phyloP scores from a whole-genome alignment of 1,140 invertebrate genomes.

The Linepithema humile region DNA sequence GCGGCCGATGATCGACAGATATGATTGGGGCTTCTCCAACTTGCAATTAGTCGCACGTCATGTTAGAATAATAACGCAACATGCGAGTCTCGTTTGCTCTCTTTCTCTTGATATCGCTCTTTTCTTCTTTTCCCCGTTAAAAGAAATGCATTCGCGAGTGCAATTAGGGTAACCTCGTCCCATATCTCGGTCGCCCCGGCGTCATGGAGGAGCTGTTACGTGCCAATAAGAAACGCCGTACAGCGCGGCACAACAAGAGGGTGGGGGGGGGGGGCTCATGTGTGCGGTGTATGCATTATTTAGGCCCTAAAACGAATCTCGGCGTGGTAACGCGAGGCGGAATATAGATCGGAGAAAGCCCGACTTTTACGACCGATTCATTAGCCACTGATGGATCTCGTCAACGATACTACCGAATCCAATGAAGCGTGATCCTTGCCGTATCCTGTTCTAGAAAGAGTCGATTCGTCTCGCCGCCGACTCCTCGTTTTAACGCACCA shows the following conservation, averaged over 20 bases:
- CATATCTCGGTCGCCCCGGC: constrained; percentile 20
- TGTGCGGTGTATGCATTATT: constrained; percentile 41
- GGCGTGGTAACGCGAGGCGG: constrained; percentile 37
- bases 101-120: neutral
- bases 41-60: constrained; percentile 53
- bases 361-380: constrained; percentile 60
- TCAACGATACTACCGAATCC: constrained; percentile 54
- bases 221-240: constrained; percentile 20
- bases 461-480: constrained; percentile 40
- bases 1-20: constrained; percentile 49
- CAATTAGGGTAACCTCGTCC: neutral
- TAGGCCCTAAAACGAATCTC: constrained; percentile 29
- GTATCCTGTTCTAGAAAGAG: constrained; percentile 47
- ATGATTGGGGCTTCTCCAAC: constrained; percentile 33
- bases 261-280: neutral
- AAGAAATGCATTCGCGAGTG: constrained; percentile 1
- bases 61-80: constrained; percentile 50
- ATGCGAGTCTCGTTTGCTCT: neutral
- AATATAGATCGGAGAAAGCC: constrained; percentile 45
- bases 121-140: constrained; percentile 10
- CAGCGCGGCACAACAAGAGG: neutral
- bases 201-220: constrained; percentile 36
- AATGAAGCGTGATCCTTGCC: constrained; percentile 37
- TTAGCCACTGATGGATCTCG: constrained; percentile 53
- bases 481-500: constrained; percentile 43